Conservation (phyloP, 2,113 vertebrate genomes). For the Recurvirostra avosetta region DNA sequence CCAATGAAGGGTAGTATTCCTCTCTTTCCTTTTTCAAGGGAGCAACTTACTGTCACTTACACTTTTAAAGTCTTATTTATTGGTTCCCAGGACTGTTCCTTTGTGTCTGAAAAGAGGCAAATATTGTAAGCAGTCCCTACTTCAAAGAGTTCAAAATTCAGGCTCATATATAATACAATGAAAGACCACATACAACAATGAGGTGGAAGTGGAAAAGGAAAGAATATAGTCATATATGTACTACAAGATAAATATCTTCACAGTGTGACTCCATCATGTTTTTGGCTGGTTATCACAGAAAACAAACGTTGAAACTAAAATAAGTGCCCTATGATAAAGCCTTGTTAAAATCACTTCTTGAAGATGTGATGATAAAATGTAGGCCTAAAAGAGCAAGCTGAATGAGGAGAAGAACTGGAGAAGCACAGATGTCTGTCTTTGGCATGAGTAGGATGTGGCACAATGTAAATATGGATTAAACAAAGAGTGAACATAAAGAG, state of each 20-base stretch:
- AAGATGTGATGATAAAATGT: background rate
- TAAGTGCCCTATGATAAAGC: background rate
- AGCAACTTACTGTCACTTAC: background rate
- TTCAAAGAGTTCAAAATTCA: slow-evolving; percentile 1
- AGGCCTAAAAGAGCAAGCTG: background rate
- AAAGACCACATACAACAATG: background rate
- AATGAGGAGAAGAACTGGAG: background rate
- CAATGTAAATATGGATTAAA: background rate
- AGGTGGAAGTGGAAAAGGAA: slow-evolving; percentile 1
- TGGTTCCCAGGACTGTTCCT: background rate
- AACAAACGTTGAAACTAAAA: background rate
- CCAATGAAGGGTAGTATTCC: background rate
- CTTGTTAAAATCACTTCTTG: background rate
- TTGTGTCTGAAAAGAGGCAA: background rate
- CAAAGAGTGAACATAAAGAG: background rate
- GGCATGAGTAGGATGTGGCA: background rate
- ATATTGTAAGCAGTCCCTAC: background rate
- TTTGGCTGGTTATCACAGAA: background rate
- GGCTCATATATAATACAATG: background rate
- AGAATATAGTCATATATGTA: background rate
- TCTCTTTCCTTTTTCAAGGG: background rate
- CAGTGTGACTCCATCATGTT: background rate
- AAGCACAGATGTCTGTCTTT: background rate
- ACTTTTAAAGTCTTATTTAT: background rate
- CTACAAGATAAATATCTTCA: background rate